Base-by-base conservation (phyloP, 2,888 invertebrate species). In the Philopedon plagiatum region DNA sequence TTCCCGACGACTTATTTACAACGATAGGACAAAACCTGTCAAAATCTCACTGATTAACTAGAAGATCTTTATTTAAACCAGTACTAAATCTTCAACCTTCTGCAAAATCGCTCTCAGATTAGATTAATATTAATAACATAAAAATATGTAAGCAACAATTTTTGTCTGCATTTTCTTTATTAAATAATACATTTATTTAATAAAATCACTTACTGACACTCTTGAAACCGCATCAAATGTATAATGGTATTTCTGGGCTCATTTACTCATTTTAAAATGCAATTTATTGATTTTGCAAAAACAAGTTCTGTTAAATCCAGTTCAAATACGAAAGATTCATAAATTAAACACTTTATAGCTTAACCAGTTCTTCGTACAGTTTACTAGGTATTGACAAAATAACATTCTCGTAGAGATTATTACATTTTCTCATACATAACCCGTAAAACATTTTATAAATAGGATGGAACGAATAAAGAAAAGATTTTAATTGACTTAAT, bases 281-380 rank as follows among this genome's bases (percentile, higher is more conserved):
- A 54, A 29, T 46, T 11, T 5, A 23, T 23, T 23, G 29, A 32
- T 29, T 29, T 54, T 54, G 29, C 29, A 54, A 54, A 54, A 54
- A 54, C 51, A 29, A 18, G 51, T 54, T 54, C 29, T 54, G 23
- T 13, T 26, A 29, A 29, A 29, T 29, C 51, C 51, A 29, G 29
- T 29, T 54, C 29, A 26, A 29, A 18, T 29, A 15, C 15, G 9
- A 26, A 29, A 9, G 15, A 54, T 26, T 54, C 29, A 29, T 54
- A 29, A 32, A 29, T 29, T 32, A 29, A 15, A 15, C 7, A 54
- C 18, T 54, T 54, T 54, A 54, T 29, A 13, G 29, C 29, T 29
- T 7, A 29, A 29, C 49, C 23, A n/a, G 26, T 26, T 46, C 21
- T 23, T 46, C 23, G 23, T 21, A 21, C 46, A 46, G 23, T 18